Percentiles rank a stretch among this genome's conserved stretches.
Evolutionary conservation across 1,140 invertebrate species (phyloP).

Genomic region (Drosophila albomicans): DNA sequence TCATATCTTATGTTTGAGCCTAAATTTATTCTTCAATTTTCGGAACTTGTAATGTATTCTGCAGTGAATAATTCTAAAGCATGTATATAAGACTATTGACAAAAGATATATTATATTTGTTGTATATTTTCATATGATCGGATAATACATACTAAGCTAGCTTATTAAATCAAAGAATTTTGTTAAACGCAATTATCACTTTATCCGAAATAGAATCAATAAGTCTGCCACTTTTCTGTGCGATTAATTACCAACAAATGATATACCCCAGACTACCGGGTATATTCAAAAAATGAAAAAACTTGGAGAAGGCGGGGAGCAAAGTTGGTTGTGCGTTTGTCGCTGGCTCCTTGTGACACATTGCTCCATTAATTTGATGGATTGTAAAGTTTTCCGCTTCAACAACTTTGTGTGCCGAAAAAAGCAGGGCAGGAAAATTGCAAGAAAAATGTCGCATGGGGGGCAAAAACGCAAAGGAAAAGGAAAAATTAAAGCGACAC

Average conservation of each 20-base stretch:
- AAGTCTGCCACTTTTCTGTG: no score
- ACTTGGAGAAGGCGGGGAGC: background rate
- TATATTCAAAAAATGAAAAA: background rate
- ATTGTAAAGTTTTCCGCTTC: constrained; percentile 82
- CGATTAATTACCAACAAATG: background rate
- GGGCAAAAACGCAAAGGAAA: constrained; percentile 46
- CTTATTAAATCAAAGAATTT: no score
- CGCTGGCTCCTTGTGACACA: constrained; percentile 71
- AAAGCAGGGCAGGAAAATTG: constrained; percentile 55
- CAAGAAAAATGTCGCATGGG: constrained; percentile 46
- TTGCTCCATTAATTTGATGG: constrained; percentile 84
- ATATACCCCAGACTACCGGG: background rate
- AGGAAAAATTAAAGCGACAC: constrained; percentile 68
- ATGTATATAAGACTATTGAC: no score
- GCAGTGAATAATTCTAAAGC: no score
- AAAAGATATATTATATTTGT: no score
- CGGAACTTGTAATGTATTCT: no score
- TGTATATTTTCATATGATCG: no score
- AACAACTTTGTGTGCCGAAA: constrained; percentile 54
- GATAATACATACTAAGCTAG: no score
- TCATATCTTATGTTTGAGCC: no score
- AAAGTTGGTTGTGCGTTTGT: background rate
- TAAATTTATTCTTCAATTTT: no score
- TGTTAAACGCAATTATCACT: no score
- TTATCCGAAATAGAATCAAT: no score